Conservation (phyloP, 2,888 invertebrate species). For the Chironomus riparius region DNA sequence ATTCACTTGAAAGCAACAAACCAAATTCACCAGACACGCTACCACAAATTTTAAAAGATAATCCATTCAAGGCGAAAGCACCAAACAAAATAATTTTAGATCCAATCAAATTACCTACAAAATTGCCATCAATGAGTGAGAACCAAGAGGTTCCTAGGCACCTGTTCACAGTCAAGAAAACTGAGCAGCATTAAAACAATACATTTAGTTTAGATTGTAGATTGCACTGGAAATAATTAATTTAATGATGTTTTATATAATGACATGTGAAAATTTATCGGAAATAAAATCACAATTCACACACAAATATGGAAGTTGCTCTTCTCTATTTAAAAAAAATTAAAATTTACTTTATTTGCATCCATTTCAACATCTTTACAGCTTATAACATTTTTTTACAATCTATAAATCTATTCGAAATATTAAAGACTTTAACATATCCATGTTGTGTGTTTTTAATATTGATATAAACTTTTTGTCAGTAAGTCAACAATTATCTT, state of each 20-base stretch:
- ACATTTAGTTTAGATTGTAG: neutral
- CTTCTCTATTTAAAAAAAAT: neutral
- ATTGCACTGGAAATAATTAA: neutral
- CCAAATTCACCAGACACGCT: neutral
- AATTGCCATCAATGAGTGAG: slow-evolving; percentile 10
- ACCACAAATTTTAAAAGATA: slow-evolving; percentile 29
- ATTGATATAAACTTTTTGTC: neutral
- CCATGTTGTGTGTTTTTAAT: neutral
- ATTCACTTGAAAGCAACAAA: slow-evolving; percentile 22
- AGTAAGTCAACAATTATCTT: neutral
- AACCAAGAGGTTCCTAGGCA: slow-evolving; percentile 31
- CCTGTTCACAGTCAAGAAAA: slow-evolving; percentile 32
- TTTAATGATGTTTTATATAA: neutral
- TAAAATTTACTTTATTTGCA: neutral
- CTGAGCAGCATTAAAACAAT: neutral
- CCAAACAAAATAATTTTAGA: slow-evolving; percentile 34
- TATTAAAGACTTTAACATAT: no score
- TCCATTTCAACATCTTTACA: neutral
- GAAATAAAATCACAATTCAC: neutral
- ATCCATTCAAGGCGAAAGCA: slow-evolving; percentile 32
- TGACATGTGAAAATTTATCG: neutral
- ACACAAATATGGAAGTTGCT: neutral
- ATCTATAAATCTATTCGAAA: no score
- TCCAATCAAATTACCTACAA: slow-evolving; percentile 31
- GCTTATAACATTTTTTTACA: neutral